Evolutionary conservation across 37 sponge, comb jelly and placozoan genomes (phyloP), one percentile per base, ranked within the genome.

Genomic region (Cliona cf. orientalis): DNA sequence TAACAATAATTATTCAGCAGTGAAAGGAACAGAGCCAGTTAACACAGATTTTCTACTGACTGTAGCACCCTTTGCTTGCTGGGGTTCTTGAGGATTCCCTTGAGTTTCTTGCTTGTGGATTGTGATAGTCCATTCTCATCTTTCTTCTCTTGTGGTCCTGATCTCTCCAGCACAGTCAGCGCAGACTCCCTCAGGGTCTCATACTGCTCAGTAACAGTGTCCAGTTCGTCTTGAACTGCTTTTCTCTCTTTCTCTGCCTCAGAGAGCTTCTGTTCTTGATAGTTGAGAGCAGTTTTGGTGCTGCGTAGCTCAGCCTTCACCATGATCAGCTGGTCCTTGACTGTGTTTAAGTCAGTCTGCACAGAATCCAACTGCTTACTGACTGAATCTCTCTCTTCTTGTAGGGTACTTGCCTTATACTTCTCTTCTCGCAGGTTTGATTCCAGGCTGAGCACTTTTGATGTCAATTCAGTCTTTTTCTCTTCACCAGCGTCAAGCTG

Each of bases 171-270:
- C 12, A 83, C 26, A 0, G 55, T 53, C 46, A 83, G 56, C 22
- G 73, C 64, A 21, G 69, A 44, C 37, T 83, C 84, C 38, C 38
- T 72, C 31, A 83, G 63, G 12, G 33, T 53, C 21, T 74, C 66
- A 65, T 69, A 70, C 55, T 85, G 90, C 42, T 89, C 19, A 62
- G 71, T 43, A n/a, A 73, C 0, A 72, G 75, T 26, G 72, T 23
- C 33, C 40, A 80, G 42, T 9, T 56, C 49, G 31, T 80, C 73
- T n/a, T n/a, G n/a, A n/a, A n/a, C n/a, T n/a, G n/a, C n/a, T n/a
- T n/a, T n/a, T 74, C 69, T 42, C 46, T 81, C 38, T 34, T 43
- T 61, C 41, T 59, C 37, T 41, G 62, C 31, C 53, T 85, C 40
- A 32, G 64, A 22, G 36, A 35, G 64, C 26, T 72, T 42, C 65